Evolutionary conservation across 2,113 vertebrate species (phyloP), one percentile per base, ranked within the genome.

Genomic region (Pelobates fuscus): DNA sequence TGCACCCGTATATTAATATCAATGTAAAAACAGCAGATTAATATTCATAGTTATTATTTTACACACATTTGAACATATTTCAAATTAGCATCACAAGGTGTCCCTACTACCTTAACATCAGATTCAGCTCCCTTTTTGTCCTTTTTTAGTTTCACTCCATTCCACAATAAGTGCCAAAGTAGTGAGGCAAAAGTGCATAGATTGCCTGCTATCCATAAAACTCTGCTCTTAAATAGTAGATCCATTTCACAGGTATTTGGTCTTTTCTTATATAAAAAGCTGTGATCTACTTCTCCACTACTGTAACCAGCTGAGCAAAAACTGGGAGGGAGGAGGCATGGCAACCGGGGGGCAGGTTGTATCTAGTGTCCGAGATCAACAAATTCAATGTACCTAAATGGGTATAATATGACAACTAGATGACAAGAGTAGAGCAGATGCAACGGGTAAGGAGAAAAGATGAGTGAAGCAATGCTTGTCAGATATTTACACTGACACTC

Each of bases 401-500:
- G 94, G 80, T 86, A 92, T 87, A 88, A 82, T 82, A 84, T 46
- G 88, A 89, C 69, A 83, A 87, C 83, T 83, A 77, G 69, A 72
- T 93, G 94, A 94, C 87, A 85, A 90, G 91, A 64, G 17, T 0
- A 71, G 82, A 91, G 91, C 94, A 95, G 94, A 91, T 94, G 94
- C 83, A 83, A 78, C 76, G 58, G 82, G 70, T 81, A 62, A 74
- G 78, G 78, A 66, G 0, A 71, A 8, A 59, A 74, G 67, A 70
- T 65, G 24, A 23, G 44, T 29, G 46, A 63, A 73, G 78, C 81
- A 14, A 0, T 0, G 26, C 80, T 77, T 62, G 63, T 79, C 81
- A 72, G 67, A 64, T 80, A 72, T 78, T 82, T 81, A 82, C 79
- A 70, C 65, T 76, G 24, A 65, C 37, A 77, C 69, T 12, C 78